Percentiles rank a stretch among this genome's conserved stretches.
Evolutionary conservation across 2,888 invertebrate species (phyloP).

Genomic region (Stenoptilia bipunctidactyla): DNA sequence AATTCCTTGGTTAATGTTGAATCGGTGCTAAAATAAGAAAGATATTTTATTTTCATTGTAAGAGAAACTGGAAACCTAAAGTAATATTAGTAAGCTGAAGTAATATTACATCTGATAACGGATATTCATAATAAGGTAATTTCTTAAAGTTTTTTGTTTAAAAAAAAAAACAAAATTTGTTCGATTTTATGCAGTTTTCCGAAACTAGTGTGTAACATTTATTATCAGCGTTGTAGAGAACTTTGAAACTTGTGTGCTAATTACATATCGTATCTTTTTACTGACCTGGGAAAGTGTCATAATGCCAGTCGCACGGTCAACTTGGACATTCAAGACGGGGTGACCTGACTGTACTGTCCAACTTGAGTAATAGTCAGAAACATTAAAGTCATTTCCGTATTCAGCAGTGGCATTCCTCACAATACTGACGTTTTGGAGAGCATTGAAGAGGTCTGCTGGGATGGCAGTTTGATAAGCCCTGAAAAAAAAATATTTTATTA

Average conservation of each 20-base stretch:
- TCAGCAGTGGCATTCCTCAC: conserved; percentile 27
- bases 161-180: too few relatives aligned
- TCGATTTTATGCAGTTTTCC: too few relatives aligned
- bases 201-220: too few relatives aligned
- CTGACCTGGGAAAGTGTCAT: conserved; percentile 56
- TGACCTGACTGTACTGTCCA: conserved; percentile 73
- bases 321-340: conserved; percentile 68
- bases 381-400: conserved; percentile 43
- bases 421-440: conserved; percentile 41
- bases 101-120: too few relatives aligned
- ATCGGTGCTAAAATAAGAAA: conserved; percentile 62
- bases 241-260: conserved; percentile 38
- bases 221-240: too few relatives aligned
- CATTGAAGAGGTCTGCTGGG: conserved; percentile 61
- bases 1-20: conserved; percentile 51
- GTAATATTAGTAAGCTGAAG: too few relatives aligned
- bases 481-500: too few relatives aligned
- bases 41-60: too few relatives aligned
- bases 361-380: conserved; percentile 46
- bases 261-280: conserved; percentile 62
- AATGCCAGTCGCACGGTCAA: conserved; percentile 46
- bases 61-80: too few relatives aligned
- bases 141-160: neutral
- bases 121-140: neutral
- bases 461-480: conserved; percentile 38